These are phyloP conservation scores for Entomobrya multifasciata DNA, from an alignment of 2,888 invertebrate species.

Conservation along the genomic window DNA sequence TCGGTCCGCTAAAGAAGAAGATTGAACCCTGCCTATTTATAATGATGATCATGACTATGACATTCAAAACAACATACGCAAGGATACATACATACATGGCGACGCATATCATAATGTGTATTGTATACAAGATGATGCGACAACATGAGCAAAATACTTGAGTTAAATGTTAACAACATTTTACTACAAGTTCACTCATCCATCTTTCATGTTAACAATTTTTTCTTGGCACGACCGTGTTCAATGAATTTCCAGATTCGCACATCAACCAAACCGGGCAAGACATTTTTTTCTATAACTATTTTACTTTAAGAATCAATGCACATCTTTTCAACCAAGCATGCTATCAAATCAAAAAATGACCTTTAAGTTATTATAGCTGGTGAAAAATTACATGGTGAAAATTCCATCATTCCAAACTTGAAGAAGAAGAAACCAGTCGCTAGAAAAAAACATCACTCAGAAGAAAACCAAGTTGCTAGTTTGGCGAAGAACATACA, in stretches of 20 bases:
- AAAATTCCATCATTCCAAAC: conserved; percentile 44
- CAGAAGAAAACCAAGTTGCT: neutral
- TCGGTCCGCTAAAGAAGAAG: no score
- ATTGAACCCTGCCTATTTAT: neutral
- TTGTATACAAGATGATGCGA: conserved; percentile 1
- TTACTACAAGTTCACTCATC: conserved; percentile 20
- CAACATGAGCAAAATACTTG: neutral
- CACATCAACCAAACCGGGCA: neutral
- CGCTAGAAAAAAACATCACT: conserved; percentile 6
- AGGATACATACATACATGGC: neutral
- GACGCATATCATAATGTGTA: neutral
- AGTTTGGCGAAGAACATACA: neutral
- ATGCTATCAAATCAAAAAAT: conserved; percentile 7
- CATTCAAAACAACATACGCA: neutral
- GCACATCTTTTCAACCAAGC: no score
- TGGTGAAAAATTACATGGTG: conserved; percentile 43
- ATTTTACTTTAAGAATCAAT: no score
- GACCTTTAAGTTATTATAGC: neutral
- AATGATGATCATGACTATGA: conserved; percentile 2
- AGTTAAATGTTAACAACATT: neutral
- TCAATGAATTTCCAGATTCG: conserved; percentile 35
- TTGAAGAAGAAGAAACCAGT: conserved; percentile 24
- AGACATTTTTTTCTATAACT: no score
- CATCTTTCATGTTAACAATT: neutral
- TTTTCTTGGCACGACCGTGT: conserved; percentile 29